Evolutionary conservation across 2,113 vertebrate species (phyloP).

Genomic region (Mesembrinibis cayennensis): DNA sequence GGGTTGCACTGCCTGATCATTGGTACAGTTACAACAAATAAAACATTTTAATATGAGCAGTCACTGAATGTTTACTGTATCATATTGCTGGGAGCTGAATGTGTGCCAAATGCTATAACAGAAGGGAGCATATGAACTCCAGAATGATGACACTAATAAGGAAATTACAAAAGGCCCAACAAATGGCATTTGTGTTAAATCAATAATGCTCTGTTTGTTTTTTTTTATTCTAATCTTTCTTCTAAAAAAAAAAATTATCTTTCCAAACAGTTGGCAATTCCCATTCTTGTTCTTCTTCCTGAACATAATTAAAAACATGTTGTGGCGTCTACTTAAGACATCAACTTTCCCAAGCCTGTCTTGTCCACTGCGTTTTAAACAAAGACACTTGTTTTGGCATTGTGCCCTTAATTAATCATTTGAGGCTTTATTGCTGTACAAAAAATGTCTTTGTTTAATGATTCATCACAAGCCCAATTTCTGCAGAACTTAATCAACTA

Average conservation of each 20-base stretch:
- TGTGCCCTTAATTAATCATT: slow-evolving; percentile 85
- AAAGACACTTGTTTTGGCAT: slow-evolving; percentile 83
- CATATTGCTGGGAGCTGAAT: slow-evolving; percentile 71
- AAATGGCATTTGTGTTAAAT: slow-evolving; percentile 83
- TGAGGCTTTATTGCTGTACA: slow-evolving; percentile 74
- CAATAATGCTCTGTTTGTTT: slow-evolving; percentile 81
- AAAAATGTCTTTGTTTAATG: slow-evolving; percentile 77
- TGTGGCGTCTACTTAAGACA: slow-evolving; percentile 85
- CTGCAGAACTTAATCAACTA: slow-evolving; percentile 76
- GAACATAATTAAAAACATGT: slow-evolving; percentile 86
- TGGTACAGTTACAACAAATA: slow-evolving; percentile 68
- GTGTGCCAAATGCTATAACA: slow-evolving; percentile 69
- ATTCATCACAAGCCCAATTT: slow-evolving; percentile 76
- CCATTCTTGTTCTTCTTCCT: slow-evolving; percentile 81
- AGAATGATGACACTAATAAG: slow-evolving; percentile 81
- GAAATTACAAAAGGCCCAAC: slow-evolving; percentile 82
- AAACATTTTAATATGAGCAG: slow-evolving; percentile 76
- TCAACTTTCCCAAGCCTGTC: slow-evolving; percentile 85
- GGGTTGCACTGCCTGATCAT: slow-evolving; percentile 39
- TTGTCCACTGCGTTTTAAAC: slow-evolving; percentile 83
- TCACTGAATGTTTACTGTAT: slow-evolving; percentile 71
- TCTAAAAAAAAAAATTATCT: slow-evolving; percentile 76
- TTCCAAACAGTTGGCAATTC: slow-evolving; percentile 83
- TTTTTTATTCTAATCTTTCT: slow-evolving; percentile 80
- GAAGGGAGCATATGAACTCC: slow-evolving; percentile 69